These are phyloP conservation scores for Drosophila melanosoma DNA, from an alignment of 2,888 invertebrate genomes.

Conservation along the genomic window DNA sequence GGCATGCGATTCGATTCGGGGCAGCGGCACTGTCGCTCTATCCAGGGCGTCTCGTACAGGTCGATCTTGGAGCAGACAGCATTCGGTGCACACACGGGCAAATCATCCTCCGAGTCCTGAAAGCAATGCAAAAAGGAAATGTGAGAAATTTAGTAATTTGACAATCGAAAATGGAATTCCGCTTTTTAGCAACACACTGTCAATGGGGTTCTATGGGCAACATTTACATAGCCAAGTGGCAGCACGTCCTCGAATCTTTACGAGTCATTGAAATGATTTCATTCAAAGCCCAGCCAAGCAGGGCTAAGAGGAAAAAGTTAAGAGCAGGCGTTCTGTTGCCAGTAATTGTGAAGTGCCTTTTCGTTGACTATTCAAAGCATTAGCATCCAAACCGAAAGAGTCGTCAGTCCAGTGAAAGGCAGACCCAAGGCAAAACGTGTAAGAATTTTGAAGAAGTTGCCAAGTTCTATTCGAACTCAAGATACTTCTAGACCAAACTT, in stretches of 20 bases:
- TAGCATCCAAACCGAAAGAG: neutral
- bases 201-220: conserved; percentile 5
- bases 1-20: conserved; percentile 85
- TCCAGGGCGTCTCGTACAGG: conserved; percentile 94
- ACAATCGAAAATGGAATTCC: conserved; percentile 6
- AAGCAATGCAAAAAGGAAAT: conserved; percentile 76
- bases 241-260: conserved; percentile 22
- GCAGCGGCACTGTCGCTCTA: conserved; percentile 94
- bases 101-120: conserved; percentile 91
- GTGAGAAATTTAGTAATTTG: conserved; percentile 12
- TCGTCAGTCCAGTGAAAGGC: conserved; percentile 3
- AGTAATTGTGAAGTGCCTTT: conserved; percentile 38
- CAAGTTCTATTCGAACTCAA: neutral
- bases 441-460: neutral
- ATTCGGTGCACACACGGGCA: conserved; percentile 91
- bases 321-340: conserved; percentile 20
- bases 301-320: neutral
- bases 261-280: conserved; percentile 48
- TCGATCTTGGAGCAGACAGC: conserved; percentile 95
- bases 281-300: conserved; percentile 21
- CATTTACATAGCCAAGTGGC: conserved; percentile 49
- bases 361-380: conserved; percentile 21
- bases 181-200: conserved; percentile 8
- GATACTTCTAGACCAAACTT: neutral
- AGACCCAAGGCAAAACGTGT: neutral